Conservation (phyloP, 2,797 vertebrate genomes). For the Sphenopsis melanotis region DNA sequence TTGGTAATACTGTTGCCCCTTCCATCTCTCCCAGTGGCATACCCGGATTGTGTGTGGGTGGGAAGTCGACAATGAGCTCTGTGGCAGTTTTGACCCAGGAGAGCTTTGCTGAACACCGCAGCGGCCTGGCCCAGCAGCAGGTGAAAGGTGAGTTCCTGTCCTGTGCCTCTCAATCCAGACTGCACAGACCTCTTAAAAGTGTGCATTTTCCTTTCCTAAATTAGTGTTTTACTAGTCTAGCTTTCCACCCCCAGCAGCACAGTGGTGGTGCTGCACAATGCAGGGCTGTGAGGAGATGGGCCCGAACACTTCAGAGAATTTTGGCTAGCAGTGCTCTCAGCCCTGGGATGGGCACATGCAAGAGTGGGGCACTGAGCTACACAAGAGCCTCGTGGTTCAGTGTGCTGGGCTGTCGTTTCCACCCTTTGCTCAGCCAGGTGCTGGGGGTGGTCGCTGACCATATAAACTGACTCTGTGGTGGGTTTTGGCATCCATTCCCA, state of each 20-base stretch:
- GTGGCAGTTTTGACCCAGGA: slow-evolving; percentile 99
- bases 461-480: neutral
- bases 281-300: neutral
- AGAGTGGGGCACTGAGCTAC: neutral
- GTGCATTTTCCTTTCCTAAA: neutral
- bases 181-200: neutral
- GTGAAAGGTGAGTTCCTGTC: slow-evolving; percentile 76
- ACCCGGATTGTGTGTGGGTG: slow-evolving; percentile 93
- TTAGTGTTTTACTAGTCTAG: neutral
- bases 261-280: neutral
- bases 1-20: neutral
- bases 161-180: neutral
- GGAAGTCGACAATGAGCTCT: slow-evolving; percentile 98
- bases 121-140: slow-evolving; percentile 91
- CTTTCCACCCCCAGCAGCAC: neutral
- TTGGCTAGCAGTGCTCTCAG: neutral
- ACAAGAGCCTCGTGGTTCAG: neutral
- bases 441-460: neutral
- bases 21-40: slow-evolving; percentile 81
- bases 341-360: neutral
- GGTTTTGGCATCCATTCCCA: neutral
- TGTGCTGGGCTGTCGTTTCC: neutral
- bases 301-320: neutral
- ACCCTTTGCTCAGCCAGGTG: neutral
- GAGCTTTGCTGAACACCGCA: slow-evolving; percentile 98